phyloP scores from a whole-genome alignment of 2,797 vertebrate genomes.

The Sebastes trivittatus region DNA sequence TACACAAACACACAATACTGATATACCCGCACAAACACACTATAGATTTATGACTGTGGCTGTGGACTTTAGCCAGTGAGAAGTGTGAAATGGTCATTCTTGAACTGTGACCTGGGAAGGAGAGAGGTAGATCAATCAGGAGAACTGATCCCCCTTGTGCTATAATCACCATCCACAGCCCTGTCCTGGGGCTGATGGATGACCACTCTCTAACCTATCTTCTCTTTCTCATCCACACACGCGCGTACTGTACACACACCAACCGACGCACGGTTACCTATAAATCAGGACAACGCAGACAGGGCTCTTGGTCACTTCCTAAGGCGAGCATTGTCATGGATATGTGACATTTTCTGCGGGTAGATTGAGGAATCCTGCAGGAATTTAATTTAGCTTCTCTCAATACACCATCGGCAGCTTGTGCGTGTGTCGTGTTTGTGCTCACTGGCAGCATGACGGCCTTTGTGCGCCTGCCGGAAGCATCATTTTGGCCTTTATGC shows the following conservation, averaged over 20 bases:
- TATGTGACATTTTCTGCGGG: constrained; percentile 50
- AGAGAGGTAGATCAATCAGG: constrained; percentile 72
- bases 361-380: constrained; percentile 31
- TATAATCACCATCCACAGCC: constrained; percentile 64
- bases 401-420: neutral
- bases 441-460: neutral
- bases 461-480: constrained; percentile 5
- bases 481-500: constrained; percentile 19
- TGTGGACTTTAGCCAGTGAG: constrained; percentile 42
- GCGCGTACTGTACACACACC: neutral
- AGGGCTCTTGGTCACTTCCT: constrained; percentile 25
- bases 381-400: constrained; percentile 42
- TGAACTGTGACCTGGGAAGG: constrained; percentile 71
- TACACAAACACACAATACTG: neutral
- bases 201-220: constrained; percentile 44
- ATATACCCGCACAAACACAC: constrained; percentile 20
- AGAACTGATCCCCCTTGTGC: constrained; percentile 36
- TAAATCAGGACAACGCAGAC: constrained; percentile 30
- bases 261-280: neutral
- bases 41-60: constrained; percentile 33
- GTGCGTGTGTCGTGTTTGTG: neutral
- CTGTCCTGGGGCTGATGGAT: constrained; percentile 68
- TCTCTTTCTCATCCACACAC: constrained; percentile 25
- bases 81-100: constrained; percentile 63
- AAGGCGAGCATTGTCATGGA: constrained; percentile 44